A percentile compares a stretch with the other conserved stretches of the same genome.
Evolutionary conservation across 2,888 invertebrate genomes (phyloP).

Genomic region (Halocaridina rubra): DNA sequence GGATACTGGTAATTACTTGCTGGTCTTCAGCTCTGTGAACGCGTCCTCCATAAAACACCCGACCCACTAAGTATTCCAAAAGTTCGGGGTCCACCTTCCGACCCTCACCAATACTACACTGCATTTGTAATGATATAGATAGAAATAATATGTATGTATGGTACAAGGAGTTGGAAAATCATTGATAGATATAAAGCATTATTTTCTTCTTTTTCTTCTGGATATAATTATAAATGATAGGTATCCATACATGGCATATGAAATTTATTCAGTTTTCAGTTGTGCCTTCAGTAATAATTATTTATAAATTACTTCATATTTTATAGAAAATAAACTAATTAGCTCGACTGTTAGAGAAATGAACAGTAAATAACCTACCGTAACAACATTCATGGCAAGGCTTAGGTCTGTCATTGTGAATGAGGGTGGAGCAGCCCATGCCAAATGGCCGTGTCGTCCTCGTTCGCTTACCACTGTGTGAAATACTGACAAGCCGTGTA

Average conservation of each 20-base stretch:
- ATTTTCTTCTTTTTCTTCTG: too few relatives aligned
- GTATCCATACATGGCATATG: too few relatives aligned
- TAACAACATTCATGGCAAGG: constrained; percentile 31
- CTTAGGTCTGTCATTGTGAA: constrained; percentile 46
- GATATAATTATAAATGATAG: too few relatives aligned
- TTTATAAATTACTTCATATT: too few relatives aligned
- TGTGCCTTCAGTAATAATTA: too few relatives aligned
- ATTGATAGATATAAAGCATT: too few relatives aligned
- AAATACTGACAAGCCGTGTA: constrained; percentile 44
- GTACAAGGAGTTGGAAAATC: too few relatives aligned
- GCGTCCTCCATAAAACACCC: constrained; percentile 53
- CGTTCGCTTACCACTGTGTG: constrained; percentile 51
- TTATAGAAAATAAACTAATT: too few relatives aligned
- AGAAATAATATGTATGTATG: too few relatives aligned
- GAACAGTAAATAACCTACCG: constrained; percentile 25
- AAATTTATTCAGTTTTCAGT: too few relatives aligned
- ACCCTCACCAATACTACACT: constrained; percentile 42
- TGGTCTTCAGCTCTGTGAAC: constrained; percentile 45
- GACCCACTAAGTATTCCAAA: constrained; percentile 50
- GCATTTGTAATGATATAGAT: too few relatives aligned
- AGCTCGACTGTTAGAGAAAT: too few relatives aligned
- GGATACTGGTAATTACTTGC: constrained; percentile 44
- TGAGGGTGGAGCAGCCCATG: constrained; percentile 55
- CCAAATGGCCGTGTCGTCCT: constrained; percentile 51
- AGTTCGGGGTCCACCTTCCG: constrained; percentile 27